Conservation (phyloP, 2,113 vertebrate genomes). For the Atrichornis clamosus region DNA sequence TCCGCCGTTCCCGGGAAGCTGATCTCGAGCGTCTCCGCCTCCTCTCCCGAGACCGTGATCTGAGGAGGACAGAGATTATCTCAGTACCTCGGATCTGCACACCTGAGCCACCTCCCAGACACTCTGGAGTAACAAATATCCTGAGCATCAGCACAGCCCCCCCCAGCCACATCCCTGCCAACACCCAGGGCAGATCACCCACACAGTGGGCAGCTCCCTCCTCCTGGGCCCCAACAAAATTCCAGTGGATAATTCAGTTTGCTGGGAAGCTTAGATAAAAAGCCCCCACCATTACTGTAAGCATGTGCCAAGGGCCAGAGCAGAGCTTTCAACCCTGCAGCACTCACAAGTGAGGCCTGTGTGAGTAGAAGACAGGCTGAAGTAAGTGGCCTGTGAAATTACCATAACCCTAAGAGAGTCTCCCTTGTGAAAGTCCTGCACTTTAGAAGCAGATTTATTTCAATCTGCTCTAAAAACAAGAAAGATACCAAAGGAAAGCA, state of each 20-base stretch:
- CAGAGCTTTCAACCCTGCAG: neutral
- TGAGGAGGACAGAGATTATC: neutral
- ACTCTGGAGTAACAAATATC: accelerated
- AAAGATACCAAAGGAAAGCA: neutral
- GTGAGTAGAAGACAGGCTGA: neutral
- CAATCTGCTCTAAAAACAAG: neutral
- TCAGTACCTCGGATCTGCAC: accelerated
- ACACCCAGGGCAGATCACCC: neutral
- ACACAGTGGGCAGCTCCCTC: neutral
- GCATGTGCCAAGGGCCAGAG: accelerated
- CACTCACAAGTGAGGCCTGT: neutral
- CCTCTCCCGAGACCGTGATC: constrained; percentile 89
- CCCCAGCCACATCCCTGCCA: neutral
- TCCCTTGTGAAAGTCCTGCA: neutral
- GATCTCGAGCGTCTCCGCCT: constrained; percentile 84
- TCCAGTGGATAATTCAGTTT: accelerated
- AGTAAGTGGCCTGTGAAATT: neutral
- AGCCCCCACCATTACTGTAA: neutral
- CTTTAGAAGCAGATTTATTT: neutral
- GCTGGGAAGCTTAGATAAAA: neutral
- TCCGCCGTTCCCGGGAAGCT: constrained; percentile 79
- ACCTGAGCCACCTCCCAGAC: neutral
- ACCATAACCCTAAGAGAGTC: neutral
- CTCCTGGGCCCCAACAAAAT: neutral
- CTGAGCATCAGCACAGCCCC: neutral